Conservation (phyloP, 2,113 vertebrate genomes). For the Leptobrachium leishanense region DNA sequence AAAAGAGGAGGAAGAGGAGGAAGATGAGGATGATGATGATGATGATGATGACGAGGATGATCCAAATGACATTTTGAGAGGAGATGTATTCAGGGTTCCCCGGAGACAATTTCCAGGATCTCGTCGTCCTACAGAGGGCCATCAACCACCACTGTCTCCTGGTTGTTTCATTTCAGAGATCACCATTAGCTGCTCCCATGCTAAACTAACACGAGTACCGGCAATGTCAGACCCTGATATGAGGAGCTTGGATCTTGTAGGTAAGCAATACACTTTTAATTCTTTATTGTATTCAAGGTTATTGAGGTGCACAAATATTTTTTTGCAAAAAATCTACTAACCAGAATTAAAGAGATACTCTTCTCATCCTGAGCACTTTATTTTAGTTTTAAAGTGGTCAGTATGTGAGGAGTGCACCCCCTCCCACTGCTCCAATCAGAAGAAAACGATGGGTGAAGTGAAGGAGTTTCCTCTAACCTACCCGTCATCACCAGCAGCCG, state of each 20-base stretch:
- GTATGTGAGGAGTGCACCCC: too few species aligned
- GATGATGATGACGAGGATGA: conserved; percentile 57
- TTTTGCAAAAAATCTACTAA: too few species aligned
- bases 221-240: conserved; percentile 79
- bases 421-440: too few species aligned
- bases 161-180: conserved; percentile 80
- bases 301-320: too few species aligned
- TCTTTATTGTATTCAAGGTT: background rate
- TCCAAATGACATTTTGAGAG: conserved; percentile 64
- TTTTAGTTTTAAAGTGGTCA: too few species aligned
- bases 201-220: conserved; percentile 78
- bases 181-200: conserved; percentile 78
- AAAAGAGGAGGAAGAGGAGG: conserved; percentile 13
- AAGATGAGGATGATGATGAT: conserved; percentile 45
- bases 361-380: too few species aligned
- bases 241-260: conserved; percentile 82
- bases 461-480: too few species aligned
- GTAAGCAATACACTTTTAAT: conserved; percentile 66
- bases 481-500: too few species aligned
- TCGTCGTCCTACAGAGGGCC: conserved; percentile 53
- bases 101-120: conserved; percentile 52
- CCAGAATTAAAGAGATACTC: too few species aligned
- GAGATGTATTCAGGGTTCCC: conserved; percentile 72
- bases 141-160: conserved; percentile 68
- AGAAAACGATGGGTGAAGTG: too few species aligned